phyloP scores from a whole-genome alignment of 2,113 vertebrate species.

The Elephantulus edwardii region DNA sequence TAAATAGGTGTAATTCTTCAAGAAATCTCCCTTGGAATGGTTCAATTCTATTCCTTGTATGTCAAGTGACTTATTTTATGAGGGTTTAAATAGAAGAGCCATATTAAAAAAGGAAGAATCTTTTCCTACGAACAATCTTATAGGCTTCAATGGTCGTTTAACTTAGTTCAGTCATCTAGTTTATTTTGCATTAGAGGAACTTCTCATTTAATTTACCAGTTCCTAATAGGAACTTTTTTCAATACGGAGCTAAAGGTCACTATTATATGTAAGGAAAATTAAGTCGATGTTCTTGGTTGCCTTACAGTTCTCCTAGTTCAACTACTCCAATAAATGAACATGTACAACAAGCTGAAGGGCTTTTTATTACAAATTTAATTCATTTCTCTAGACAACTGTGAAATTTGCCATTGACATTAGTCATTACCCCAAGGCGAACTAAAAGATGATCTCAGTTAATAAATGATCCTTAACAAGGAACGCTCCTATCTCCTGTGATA shows the following conservation, averaged over 20 bases:
- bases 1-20: neutral
- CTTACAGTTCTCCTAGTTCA: slow-evolving; percentile 95
- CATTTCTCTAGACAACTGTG: slow-evolving; percentile 99
- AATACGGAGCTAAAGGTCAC: slow-evolving; percentile 96
- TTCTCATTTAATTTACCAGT: slow-evolving; percentile 89
- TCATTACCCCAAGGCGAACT: slow-evolving; percentile 97
- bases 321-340: slow-evolving; percentile 95
- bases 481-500: slow-evolving; percentile 90
- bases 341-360: slow-evolving; percentile 97
- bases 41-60: slow-evolving; percentile 64
- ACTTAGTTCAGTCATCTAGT: slow-evolving; percentile 86
- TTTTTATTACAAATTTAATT: slow-evolving; percentile 99
- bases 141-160: slow-evolving; percentile 83
- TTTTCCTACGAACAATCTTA: slow-evolving; percentile 80
- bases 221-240: slow-evolving; percentile 89
- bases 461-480: slow-evolving; percentile 99
- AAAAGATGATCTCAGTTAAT: slow-evolving; percentile 99
- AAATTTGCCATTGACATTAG: slow-evolving; percentile 99
- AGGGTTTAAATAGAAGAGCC: slow-evolving; percentile 69
- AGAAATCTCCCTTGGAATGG: neutral
- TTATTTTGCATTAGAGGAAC: slow-evolving; percentile 89
- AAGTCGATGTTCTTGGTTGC: slow-evolving; percentile 90
- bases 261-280: slow-evolving; percentile 92
- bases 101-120: slow-evolving; percentile 69
- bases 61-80: slow-evolving; percentile 72